A percentile compares a stretch with the other conserved stretches of the same genome.
phyloP scores from a whole-genome alignment of 2,888 invertebrate genomes.

The Pecten maximus region DNA sequence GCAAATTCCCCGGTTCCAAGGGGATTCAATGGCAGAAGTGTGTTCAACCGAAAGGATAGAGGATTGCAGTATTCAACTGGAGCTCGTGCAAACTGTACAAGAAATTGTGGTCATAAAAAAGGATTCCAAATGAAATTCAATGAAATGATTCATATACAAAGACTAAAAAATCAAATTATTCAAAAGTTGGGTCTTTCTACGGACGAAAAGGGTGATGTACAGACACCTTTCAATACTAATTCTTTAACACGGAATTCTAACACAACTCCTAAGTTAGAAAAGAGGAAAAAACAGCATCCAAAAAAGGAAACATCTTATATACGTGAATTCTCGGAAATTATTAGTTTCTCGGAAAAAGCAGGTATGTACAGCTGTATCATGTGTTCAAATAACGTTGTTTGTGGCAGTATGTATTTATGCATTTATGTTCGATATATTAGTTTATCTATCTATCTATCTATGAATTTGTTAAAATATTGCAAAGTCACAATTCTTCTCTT shows the following conservation, averaged over 20 bases:
- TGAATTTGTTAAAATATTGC: no score
- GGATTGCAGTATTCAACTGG: not conserved
- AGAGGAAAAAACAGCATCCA: not conserved
- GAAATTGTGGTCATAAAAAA: not conserved
- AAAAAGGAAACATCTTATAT: constrained; percentile 30
- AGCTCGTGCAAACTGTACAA: not conserved
- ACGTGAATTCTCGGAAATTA: not conserved
- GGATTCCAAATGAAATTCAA: not conserved
- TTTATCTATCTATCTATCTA: no score
- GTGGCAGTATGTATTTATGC: no score
- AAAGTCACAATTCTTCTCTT: no score
- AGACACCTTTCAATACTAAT: not conserved
- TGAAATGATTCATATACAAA: constrained; percentile 4
- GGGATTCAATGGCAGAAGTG: not conserved
- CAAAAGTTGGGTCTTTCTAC: not conserved
- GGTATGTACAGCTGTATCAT: not conserved
- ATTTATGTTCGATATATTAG: no score
- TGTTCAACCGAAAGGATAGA: not conserved
- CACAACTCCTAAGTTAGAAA: not conserved
- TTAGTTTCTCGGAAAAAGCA: constrained; percentile 23
- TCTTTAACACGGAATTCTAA: not conserved
- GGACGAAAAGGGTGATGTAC: not conserved
- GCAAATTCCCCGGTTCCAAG: constrained; percentile 2
- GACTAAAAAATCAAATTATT: not conserved
- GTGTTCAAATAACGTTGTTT: no score